Evolutionary conservation across 1,140 invertebrate genomes (phyloP), one percentile per base, ranked within the genome.

Genomic region (Druon quercuslanigerum): DNA sequence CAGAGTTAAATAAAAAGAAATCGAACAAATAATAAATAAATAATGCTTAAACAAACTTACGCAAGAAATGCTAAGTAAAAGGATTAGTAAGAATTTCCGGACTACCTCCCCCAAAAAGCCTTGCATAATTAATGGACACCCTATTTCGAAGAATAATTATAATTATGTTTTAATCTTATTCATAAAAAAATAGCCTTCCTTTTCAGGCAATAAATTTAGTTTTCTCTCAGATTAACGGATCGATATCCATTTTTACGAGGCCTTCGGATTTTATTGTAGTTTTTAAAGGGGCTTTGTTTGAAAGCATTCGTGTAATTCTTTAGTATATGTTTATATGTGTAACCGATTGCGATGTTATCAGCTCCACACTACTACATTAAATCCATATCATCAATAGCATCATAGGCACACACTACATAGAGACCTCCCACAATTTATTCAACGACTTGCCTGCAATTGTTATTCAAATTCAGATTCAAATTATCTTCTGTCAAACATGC

Each of bases 301-400:
- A 66, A 66, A 60, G 40, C 60, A 66, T 33, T 33, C 33, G 40
- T 66, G 60, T 66, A 40, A 46, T 11, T 46, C 40, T 66, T 40
- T 9, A 66, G 25, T 16, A 25, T n/a, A 16, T 8, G 25, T 66
- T 8, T 66, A n/a, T 66, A 33, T 66, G 60, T 60, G 40, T 66
- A 66, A 33, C 25, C 46, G 33, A 66, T 66, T 40, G 60, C 46
- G 60, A 66, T 66, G 60, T 66, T 66, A 66, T 66, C 60, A 66
- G 40, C 25, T 33, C 19, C 14, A 60, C 57, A 60, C 57, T 16
- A 66, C 33, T 66, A 66, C 60, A 33, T 66, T 66, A 66, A 66
- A 66, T 66, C 40, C 60, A 46, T 11, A 46, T 46, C 40, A 46
- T 46, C 40, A 46, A 46, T 11, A 6, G 40, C 40, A 46, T 46